Conservation (phyloP, 2,113 vertebrate species). For the Empidonax traillii region DNA sequence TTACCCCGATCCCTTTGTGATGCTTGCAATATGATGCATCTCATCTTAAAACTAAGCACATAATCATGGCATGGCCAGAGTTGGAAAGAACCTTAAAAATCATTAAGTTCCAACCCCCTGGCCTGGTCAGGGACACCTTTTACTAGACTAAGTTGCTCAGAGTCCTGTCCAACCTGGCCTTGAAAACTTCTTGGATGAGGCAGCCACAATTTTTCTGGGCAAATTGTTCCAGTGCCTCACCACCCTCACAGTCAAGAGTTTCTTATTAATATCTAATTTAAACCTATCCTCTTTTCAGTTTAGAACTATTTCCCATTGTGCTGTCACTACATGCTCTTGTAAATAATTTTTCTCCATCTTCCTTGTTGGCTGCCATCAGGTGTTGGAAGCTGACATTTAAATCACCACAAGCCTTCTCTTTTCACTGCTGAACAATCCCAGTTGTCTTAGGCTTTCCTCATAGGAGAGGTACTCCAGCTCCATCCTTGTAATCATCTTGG, state of each 20-base stretch:
- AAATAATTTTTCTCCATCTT: neutral
- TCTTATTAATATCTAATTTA: neutral
- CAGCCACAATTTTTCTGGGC: neutral
- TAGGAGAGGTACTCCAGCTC: neutral
- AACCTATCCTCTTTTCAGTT: neutral
- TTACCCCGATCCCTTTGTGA: neutral
- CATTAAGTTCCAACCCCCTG: neutral
- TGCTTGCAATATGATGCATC: neutral
- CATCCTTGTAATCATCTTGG: neutral
- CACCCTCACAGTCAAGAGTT: neutral
- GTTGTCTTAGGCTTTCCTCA: neutral
- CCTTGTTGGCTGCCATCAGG: neutral
- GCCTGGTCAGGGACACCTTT: accelerated
- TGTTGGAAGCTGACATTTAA: neutral
- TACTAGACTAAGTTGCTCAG: accelerated
- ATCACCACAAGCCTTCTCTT: neutral
- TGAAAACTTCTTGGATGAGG: neutral
- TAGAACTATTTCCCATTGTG: neutral
- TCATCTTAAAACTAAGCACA: neutral
- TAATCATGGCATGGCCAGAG: neutral
- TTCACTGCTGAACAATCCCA: neutral
- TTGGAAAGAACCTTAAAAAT: neutral
- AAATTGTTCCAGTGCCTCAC: neutral
- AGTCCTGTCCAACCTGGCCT: neutral
- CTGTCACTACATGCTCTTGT: neutral